phyloP scores from a whole-genome alignment of 2,888 invertebrate genomes.

The Adelognathus sp. region DNA sequence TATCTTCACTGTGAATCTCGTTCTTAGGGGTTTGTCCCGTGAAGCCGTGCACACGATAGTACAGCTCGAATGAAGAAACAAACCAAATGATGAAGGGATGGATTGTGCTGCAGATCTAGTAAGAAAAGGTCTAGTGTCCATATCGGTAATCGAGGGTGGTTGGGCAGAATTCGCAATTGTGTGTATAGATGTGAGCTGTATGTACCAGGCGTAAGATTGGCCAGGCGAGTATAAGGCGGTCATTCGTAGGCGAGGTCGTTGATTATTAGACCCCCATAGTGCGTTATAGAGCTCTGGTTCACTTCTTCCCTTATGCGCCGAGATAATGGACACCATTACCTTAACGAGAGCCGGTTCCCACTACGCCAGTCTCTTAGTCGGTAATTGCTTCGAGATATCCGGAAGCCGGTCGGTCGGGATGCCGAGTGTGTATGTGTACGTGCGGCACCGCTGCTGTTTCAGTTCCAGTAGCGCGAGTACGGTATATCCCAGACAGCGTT shows the following conservation, averaged over 20 bases:
- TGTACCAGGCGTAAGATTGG: neutral
- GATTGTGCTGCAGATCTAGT: neutral
- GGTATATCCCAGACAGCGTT: conserved; percentile 74
- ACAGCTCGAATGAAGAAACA: too few relatives aligned
- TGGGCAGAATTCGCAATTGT: conserved; percentile 11
- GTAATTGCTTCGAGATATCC: conserved; percentile 80
- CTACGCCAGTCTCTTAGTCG: conserved; percentile 76
- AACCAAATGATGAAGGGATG: neutral
- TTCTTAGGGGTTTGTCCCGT: too few relatives aligned
- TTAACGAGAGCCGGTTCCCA: conserved; percentile 76
- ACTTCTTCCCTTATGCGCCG: conserved; percentile 76
- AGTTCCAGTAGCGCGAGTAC: conserved; percentile 36
- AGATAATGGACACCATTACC: conserved; percentile 80
- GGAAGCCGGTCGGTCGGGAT: conserved; percentile 64
- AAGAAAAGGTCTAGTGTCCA: neutral
- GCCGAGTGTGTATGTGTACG: conserved; percentile 29
- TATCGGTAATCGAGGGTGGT: conserved; percentile 10
- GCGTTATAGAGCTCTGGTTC: conserved; percentile 74
- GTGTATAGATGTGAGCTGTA: neutral
- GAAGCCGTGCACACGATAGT: too few relatives aligned
- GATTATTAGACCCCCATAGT: conserved; percentile 71
- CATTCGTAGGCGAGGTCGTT: conserved; percentile 60
- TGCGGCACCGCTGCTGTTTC: conserved; percentile 49
- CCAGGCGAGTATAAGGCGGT: conserved; percentile 48
- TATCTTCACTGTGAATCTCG: too few relatives aligned